phyloP scores from a whole-genome alignment of 1,140 invertebrate species.

The Drosophila persimilis region DNA sequence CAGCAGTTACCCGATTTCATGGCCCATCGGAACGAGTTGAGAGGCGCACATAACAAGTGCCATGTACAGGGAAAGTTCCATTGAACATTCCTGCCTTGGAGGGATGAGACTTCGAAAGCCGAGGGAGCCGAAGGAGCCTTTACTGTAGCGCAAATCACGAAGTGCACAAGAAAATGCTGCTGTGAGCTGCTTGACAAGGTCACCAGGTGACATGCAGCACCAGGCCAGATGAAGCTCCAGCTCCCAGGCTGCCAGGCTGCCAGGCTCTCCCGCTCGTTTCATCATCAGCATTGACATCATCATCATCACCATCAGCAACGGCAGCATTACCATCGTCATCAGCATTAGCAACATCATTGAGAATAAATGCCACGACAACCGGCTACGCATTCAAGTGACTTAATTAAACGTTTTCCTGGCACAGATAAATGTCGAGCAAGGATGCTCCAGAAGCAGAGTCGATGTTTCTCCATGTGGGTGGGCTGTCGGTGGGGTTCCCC shows the following conservation, averaged over 20 bases:
- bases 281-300: conserved; percentile 12
- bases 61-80: too few relatives aligned
- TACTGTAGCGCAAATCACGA: conserved; percentile 41
- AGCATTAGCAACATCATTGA: conserved; percentile 70
- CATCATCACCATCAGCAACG: conserved; percentile 12
- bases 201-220: conserved; percentile 29
- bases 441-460: conserved; percentile 3
- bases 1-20: conserved; percentile 41
- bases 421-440: conserved; percentile 61
- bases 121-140: too few relatives aligned
- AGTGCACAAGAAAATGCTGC: conserved; percentile 42
- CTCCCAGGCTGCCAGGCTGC: not conserved
- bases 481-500: not conserved
- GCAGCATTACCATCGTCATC: conserved; percentile 44
- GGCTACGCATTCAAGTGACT: conserved; percentile 72
- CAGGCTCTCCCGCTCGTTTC: too few relatives aligned
- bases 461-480: conserved; percentile 12
- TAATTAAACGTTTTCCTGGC: conserved; percentile 70
- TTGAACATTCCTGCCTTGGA: too few relatives aligned
- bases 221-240: not conserved
- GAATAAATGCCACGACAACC: conserved; percentile 72
- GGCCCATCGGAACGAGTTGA: conserved; percentile 50
- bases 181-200: conserved; percentile 32
- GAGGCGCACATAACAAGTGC: not conserved
- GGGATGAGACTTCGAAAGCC: too few relatives aligned